These are phyloP conservation scores for Drymodes brunneopygia DNA, from an alignment of 2,113 vertebrate genomes.

Conservation along the genomic window DNA sequence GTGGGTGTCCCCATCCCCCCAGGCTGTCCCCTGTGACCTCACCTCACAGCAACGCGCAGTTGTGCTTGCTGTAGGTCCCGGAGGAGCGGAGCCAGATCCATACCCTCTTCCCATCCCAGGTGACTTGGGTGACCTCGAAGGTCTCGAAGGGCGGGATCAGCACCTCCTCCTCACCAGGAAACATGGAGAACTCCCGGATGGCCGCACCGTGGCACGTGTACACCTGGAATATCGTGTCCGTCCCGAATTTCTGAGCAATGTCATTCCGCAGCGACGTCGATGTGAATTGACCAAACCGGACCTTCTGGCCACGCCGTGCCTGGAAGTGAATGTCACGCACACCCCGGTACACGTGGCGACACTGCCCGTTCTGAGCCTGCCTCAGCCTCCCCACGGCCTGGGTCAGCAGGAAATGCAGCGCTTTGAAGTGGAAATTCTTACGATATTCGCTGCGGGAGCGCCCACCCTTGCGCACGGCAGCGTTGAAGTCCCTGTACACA, in stretches of 20 bases:
- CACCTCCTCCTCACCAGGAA: neutral
- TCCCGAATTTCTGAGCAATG: neutral
- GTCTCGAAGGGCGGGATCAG: neutral
- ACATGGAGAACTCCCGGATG: neutral
- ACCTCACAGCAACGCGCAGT: neutral
- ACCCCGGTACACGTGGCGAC: rapidly evolving
- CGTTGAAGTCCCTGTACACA: no score
- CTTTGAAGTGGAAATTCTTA: no score
- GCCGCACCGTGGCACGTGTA: rapidly evolving
- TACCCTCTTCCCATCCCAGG: neutral
- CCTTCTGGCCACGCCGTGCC: rapidly evolving
- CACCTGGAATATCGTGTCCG: neutral
- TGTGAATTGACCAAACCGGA: neutral
- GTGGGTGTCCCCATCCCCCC: no score
- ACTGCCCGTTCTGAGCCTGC: no score
- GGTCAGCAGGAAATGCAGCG: no score
- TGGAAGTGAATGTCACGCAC: rapidly evolving
- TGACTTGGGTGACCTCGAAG: neutral
- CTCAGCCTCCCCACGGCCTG: no score
- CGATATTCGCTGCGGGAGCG: no score
- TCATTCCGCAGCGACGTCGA: rapidly evolving
- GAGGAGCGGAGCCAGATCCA: neutral
- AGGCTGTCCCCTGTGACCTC: no score
- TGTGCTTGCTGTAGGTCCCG: neutral
- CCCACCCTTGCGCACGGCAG: no score